Conservation (phyloP, 2,888 invertebrate species). For the Dynastes hyllus region DNA sequence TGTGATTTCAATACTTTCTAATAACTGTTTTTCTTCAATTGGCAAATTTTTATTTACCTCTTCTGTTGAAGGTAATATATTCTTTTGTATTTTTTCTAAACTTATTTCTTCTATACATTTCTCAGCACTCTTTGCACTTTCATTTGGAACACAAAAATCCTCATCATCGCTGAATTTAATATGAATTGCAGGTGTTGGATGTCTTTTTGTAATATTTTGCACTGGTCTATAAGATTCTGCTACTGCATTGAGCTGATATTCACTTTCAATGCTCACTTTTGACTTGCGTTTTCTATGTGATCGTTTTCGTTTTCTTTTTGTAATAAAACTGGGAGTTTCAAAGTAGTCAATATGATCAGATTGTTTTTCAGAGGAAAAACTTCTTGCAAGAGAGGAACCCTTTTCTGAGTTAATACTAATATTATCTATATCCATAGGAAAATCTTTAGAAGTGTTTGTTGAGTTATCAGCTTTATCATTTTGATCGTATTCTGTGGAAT, state of each 20-base stretch:
- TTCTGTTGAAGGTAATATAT: neutral
- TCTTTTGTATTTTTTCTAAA: neutral
- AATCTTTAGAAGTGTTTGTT: too few relatives aligned
- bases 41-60: neutral
- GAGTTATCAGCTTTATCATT: too few relatives aligned
- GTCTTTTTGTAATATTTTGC: neutral
- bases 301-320: slow-evolving; percentile 44
- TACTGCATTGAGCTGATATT: neutral
- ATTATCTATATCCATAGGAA: too few relatives aligned
- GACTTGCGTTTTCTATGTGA: slow-evolving; percentile 43
- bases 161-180: slow-evolving; percentile 53
- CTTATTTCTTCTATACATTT: neutral
- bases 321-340: slow-evolving; percentile 32
- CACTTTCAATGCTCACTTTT: slow-evolving; percentile 1
- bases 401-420: neutral
- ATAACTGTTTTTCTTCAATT: neutral
- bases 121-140: neutral
- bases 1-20: neutral
- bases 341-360: neutral
- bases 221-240: neutral
- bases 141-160: neutral
- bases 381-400: neutral
- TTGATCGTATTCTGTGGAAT: too few relatives aligned
- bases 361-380: neutral
- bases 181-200: slow-evolving; percentile 43